Evolutionary conservation across 2,888 invertebrate species (phyloP).

Genomic region (Prenolepis imparis): DNA sequence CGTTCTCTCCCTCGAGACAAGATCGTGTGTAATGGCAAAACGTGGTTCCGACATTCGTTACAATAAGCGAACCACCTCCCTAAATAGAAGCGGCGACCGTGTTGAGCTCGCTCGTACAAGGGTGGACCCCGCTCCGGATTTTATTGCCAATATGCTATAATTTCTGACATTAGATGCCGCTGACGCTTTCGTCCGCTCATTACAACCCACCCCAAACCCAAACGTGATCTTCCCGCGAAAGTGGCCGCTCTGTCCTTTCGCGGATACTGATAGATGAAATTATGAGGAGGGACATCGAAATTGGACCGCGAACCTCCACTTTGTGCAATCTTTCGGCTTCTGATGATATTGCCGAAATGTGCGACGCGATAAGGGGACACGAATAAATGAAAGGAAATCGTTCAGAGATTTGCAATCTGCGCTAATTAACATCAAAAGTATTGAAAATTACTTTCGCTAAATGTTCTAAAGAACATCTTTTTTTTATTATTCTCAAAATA

Average conservation of each 20-base stretch:
- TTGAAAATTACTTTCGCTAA: neutral
- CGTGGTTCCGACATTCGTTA: constrained; percentile 82
- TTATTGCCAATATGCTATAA: constrained; percentile 87
- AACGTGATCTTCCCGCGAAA: constrained; percentile 82
- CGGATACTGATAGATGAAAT: constrained; percentile 83
- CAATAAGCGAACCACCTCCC: constrained; percentile 80
- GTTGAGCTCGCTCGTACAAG: constrained; percentile 76
- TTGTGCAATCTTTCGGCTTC: constrained; percentile 48
- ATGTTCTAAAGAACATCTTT: neutral
- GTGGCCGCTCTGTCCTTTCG: constrained; percentile 74
- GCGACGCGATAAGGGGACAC: constrained; percentile 59
- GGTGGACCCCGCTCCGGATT: constrained; percentile 81
- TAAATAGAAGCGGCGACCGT: constrained; percentile 67
- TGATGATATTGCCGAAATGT: constrained; percentile 60
- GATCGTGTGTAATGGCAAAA: constrained; percentile 80
- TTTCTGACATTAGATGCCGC: constrained; percentile 86
- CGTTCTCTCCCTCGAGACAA: constrained; percentile 68
- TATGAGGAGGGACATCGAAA: constrained; percentile 79
- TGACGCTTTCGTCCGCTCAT: constrained; percentile 85
- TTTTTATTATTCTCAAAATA: neutral
- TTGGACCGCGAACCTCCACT: constrained; percentile 63
- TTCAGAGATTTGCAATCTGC: constrained; percentile 27
- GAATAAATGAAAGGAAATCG: constrained; percentile 70
- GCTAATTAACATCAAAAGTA: constrained; percentile 14
- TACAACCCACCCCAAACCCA: constrained; percentile 79